A percentile compares a stretch with the other conserved stretches of the same genome.
Conservation (phyloP, 2,113 vertebrate genomes). For the Macquaria ambigua region DNA sequence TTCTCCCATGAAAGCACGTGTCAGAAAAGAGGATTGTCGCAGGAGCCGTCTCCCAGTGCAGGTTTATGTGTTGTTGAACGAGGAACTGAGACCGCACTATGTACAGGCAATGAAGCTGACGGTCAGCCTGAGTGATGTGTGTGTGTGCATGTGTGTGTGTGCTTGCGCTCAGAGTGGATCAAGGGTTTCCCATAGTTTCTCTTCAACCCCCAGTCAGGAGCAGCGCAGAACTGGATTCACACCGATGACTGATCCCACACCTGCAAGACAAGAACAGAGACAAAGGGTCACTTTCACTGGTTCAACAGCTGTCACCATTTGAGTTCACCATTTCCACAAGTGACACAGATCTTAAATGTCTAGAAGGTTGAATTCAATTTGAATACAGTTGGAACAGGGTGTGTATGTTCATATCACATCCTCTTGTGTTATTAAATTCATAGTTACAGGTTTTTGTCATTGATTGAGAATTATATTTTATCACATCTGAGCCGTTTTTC, state of each 20-base stretch:
- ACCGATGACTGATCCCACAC: constrained; percentile 96
- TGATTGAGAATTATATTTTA: background rate
- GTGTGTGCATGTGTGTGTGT: constrained; percentile 14
- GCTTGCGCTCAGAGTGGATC: constrained; percentile 48
- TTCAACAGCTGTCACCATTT: background rate
- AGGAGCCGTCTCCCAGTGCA: constrained; percentile 67
- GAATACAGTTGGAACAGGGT: background rate
- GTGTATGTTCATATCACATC: background rate
- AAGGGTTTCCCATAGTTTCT: constrained; percentile 45
- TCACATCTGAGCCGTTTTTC: background rate
- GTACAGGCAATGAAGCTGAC: constrained; percentile 71
- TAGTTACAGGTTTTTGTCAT: background rate
- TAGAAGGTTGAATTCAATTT: background rate
- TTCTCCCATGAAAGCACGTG: constrained; percentile 55
- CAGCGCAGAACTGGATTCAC: constrained; percentile 79
- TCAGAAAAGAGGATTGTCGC: constrained; percentile 64
- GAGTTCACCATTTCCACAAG: background rate
- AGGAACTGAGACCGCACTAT: constrained; percentile 62
- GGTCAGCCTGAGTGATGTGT: constrained; percentile 47
- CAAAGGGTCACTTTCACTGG: background rate
- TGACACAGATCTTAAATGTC: background rate
- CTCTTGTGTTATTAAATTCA: background rate
- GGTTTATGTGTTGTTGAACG: constrained; percentile 49
- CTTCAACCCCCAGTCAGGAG: constrained; percentile 45
- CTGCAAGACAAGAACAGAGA: constrained; percentile 72